Evolutionary conservation across 2,888 invertebrate species (phyloP), one percentile per base, ranked within the genome.

Genomic region (Cheilosia vernalis): DNA sequence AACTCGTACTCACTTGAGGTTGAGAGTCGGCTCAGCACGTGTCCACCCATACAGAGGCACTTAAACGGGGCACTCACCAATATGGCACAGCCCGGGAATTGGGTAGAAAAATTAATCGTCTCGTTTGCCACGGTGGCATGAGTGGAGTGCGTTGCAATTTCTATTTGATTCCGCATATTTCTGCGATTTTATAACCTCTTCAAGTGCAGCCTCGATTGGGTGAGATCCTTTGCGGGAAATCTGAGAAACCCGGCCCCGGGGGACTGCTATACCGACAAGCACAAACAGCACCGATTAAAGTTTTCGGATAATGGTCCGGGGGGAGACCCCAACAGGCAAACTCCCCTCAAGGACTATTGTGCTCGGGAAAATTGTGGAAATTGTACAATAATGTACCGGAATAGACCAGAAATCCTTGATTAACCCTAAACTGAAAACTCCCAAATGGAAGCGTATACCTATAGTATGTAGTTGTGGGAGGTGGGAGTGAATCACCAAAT

Each of bases 381-480:
- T 66, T 70, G 74, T 79, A 79, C 69, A 74, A 79, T 79, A 74
- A 74, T 73, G 49, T 60, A 70, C 70, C 73, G 80, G 49, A 73
- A 69, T 63, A 67, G 82, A 72, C 82, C 77, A 61, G 70, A 72
- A 70, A 82, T 82, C 76, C 76, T 82, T 80, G 84, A 85, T 85
- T 80, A 85, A 85, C 80, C 80, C 76, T 67, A 76, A 83, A 83
- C 82, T 77, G 72, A 77, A 83, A 77, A 77, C 61, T 83, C 33
- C 55, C 66, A 40, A 72, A 70, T 60, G 60, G 56, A 30, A 47
- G 66, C 53, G 33, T 33, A 10, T 2, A 30, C 1, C 4, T 53
- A 64, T 64, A 24, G 21, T 4, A 37, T 56, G 66, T 44, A n/a
- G 61, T 9, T 24, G 17, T n/a, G 15, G 30, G 10, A 19, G 67